phyloP scores from a whole-genome alignment of 2,888 invertebrate genomes.

The Actias luna region DNA sequence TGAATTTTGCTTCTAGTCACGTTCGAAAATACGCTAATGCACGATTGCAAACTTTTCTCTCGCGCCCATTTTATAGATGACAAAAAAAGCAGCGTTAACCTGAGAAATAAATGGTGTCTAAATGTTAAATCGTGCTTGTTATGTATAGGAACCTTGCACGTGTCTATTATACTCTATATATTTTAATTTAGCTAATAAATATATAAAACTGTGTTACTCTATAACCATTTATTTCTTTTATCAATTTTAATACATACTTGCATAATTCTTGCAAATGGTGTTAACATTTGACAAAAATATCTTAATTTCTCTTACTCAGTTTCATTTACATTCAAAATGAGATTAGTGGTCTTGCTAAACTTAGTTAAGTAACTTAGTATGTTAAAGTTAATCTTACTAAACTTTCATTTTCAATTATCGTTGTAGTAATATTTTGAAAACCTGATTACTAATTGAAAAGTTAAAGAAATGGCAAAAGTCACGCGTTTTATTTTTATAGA shows the following conservation, averaged over 20 bases:
- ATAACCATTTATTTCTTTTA: too few species aligned
- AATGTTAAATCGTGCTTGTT: constrained; percentile 53
- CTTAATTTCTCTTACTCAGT: too few species aligned
- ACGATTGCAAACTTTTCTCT: constrained; percentile 51
- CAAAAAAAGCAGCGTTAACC: constrained; percentile 47
- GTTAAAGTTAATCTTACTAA: background rate
- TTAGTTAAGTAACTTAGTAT: too few species aligned
- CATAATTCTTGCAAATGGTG: too few species aligned
- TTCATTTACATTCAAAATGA: too few species aligned
- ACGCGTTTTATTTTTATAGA: too few species aligned
- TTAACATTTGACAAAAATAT: too few species aligned
- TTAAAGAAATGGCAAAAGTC: too few species aligned
- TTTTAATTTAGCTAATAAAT: background rate
- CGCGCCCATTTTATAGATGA: constrained; percentile 47
- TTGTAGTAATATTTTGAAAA: background rate
- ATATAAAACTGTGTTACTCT: too few species aligned
- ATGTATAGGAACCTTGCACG: constrained; percentile 46
- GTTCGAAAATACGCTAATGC: constrained; percentile 51
- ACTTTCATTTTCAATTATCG: background rate
- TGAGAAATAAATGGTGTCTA: constrained; percentile 59
- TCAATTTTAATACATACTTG: too few species aligned
- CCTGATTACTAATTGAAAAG: background rate
- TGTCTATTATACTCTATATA: background rate
- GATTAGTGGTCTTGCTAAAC: too few species aligned
- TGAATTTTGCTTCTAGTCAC: constrained; percentile 46